Percentiles rank a stretch among this genome's conserved stretches.
These are phyloP conservation scores for Aspidapion aeneum DNA, from an alignment of 2,888 invertebrate genomes.

Conservation along the genomic window DNA sequence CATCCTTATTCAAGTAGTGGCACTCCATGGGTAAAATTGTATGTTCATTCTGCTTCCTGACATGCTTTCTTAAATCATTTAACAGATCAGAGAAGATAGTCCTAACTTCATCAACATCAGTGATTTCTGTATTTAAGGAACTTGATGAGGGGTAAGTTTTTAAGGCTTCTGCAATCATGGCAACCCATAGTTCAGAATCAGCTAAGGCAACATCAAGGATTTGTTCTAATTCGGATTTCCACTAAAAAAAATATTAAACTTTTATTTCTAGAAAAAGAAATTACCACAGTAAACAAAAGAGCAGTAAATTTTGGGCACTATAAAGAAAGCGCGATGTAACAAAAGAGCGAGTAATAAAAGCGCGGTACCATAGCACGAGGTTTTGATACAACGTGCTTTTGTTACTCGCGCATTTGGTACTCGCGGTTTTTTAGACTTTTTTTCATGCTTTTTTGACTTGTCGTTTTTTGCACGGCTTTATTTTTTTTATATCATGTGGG, in stretches of 20 bases:
- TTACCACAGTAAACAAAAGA: not conserved
- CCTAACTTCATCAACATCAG: slow-evolving; percentile 84
- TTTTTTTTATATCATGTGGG: no score
- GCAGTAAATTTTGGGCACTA: no score
- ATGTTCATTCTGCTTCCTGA: slow-evolving; percentile 80
- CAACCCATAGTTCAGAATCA: slow-evolving; percentile 96
- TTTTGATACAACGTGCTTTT: no score
- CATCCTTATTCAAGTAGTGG: slow-evolving; percentile 92
- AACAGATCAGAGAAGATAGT: slow-evolving; percentile 89
- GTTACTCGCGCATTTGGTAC: no score
- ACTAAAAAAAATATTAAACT: slow-evolving; percentile 60
- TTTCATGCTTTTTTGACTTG: no score
- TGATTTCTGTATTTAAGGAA: slow-evolving; percentile 84
- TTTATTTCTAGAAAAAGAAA: slow-evolving; percentile 32
- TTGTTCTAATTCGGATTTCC: slow-evolving; percentile 90
- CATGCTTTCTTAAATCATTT: slow-evolving; percentile 75
- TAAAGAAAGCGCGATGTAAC: no score
- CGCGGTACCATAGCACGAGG: no score
- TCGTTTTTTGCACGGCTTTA: no score
- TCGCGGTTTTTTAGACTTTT: no score
- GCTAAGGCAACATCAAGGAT: slow-evolving; percentile 89
- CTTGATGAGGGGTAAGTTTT: slow-evolving; percentile 90
- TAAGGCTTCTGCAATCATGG: slow-evolving; percentile 93
- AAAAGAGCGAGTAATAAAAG: no score
- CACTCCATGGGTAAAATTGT: slow-evolving; percentile 93